Evolutionary conservation across 2,888 invertebrate genomes (phyloP), one percentile per base, ranked within the genome.

Genomic region (Halocaridina rubra): DNA sequence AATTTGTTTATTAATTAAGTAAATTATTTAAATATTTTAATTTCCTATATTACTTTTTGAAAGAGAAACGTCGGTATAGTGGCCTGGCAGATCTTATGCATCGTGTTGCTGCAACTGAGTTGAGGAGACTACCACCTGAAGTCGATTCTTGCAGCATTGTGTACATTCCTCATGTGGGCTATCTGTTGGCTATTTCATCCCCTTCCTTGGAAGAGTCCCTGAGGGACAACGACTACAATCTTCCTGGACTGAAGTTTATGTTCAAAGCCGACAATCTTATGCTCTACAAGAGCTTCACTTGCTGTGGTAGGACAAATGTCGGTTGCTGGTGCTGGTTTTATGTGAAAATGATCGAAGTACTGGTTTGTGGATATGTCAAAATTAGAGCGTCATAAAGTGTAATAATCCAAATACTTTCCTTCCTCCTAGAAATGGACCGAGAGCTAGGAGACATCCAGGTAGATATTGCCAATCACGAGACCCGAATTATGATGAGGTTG

Each of bases 381-480:
- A n/a, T n/a, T n/a, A n/a, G n/a, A n/a, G n/a, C n/a, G n/a, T n/a
- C n/a, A n/a, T n/a, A n/a, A n/a, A n/a, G n/a, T n/a, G n/a, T n/a
- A n/a, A n/a, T n/a, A n/a, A n/a, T n/a, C n/a, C n/a, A n/a, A n/a
- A n/a, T n/a, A n/a, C n/a, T n/a, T n/a, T n/a, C 16, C 4, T 89
- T 90, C 90, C 88, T 90, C 10, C 3, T 80, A 94, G 96, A 96
- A 90, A 90, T 97, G 89, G 97, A 97, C 90, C 91, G 92, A 85
- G 92, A 94, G 88, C 92, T 96, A 85, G 97, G 97, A 53, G 95
- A 97, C 91, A 94, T 95, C 53, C 93, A 95, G 89, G 93, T 94
- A 13, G 95, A 95, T 90, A 96, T 97, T 89, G 93, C 94, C 89
- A 95, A 95, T 85, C 94, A 95, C 89, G 96, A 97, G 91, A 94